Percentiles rank a stretch among this genome's conserved stretches.
These are phyloP conservation scores for Drosophila bipectinata DNA, from an alignment of 1,140 invertebrate genomes.

Conservation along the genomic window DNA sequence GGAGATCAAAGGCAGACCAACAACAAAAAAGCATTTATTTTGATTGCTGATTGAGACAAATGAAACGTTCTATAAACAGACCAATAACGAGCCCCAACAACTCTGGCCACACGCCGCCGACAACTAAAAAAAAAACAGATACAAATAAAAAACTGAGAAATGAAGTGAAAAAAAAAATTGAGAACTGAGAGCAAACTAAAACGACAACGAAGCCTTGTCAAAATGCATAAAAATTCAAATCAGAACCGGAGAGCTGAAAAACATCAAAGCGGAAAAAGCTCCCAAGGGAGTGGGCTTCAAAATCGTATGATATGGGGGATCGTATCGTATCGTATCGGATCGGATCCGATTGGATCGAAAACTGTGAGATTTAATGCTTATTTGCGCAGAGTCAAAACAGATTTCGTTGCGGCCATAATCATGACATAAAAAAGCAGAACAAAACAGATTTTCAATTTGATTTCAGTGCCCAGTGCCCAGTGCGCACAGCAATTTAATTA, in stretches of 20 bases:
- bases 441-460: constrained; percentile 81
- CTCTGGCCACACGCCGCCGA: constrained; percentile 56
- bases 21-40: constrained; percentile 56
- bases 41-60: constrained; percentile 74
- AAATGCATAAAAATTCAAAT: constrained; percentile 81
- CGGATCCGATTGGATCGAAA: constrained; percentile 38
- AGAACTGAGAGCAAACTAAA: constrained; percentile 9
- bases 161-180: background rate
- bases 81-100: constrained; percentile 29
- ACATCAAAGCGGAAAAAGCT: constrained; percentile 70
- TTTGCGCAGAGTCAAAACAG: constrained; percentile 80
- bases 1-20: constrained; percentile 47
- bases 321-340: constrained; percentile 11
- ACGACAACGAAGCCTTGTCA: constrained; percentile 57
- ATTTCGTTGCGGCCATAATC: constrained; percentile 74
- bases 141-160: background rate
- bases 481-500: constrained; percentile 73
- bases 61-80: constrained; percentile 75
- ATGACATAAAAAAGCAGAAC: constrained; percentile 82
- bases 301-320: constrained; percentile 1
- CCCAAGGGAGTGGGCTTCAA: constrained; percentile 31
- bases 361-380: constrained; percentile 78
- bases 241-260: constrained; percentile 29
- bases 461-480: constrained; percentile 53
- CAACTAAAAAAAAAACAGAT: constrained; percentile 13